Conservation (phyloP, 1,140 invertebrate genomes). For the Contarinia nasturtii region DNA sequence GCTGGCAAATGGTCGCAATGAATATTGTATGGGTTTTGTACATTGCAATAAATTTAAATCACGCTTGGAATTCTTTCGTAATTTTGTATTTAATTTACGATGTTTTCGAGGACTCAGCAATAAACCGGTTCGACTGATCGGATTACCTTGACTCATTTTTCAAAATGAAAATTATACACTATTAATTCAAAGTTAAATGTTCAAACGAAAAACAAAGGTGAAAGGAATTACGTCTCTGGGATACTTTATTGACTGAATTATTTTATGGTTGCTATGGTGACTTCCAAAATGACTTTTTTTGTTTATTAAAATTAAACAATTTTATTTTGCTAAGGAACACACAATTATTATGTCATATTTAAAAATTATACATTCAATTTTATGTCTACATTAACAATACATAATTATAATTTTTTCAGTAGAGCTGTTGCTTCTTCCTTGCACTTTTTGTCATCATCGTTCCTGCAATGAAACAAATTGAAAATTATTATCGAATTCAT, state of each 20-base stretch:
- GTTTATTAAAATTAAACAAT: neutral
- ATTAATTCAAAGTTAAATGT: neutral
- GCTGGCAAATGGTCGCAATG: conserved; percentile 51
- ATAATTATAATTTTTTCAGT: conserved; percentile 3
- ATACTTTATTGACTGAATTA: neutral
- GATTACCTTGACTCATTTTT: neutral
- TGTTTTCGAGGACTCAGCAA: neutral
- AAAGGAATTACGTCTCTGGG: neutral
- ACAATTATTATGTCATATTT: neutral
- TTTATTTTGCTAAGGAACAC: neutral
- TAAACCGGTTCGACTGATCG: neutral
- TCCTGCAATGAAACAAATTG: conserved; percentile 1
- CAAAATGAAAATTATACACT: neutral
- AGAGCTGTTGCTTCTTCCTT: conserved; percentile 5
- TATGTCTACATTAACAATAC: neutral
- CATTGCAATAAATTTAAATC: neutral
- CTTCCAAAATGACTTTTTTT: neutral
- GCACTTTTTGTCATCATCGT: conserved; percentile 6
- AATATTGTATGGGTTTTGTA: conserved; percentile 33
- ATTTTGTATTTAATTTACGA: neutral
- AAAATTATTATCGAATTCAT: too few species aligned
- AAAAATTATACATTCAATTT: neutral
- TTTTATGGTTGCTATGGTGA: neutral
- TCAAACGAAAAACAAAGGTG: neutral
- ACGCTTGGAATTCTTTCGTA: neutral